Conservation (phyloP, 2,797 vertebrate genomes). For the Lepidocolaptes lacrymiger region DNA sequence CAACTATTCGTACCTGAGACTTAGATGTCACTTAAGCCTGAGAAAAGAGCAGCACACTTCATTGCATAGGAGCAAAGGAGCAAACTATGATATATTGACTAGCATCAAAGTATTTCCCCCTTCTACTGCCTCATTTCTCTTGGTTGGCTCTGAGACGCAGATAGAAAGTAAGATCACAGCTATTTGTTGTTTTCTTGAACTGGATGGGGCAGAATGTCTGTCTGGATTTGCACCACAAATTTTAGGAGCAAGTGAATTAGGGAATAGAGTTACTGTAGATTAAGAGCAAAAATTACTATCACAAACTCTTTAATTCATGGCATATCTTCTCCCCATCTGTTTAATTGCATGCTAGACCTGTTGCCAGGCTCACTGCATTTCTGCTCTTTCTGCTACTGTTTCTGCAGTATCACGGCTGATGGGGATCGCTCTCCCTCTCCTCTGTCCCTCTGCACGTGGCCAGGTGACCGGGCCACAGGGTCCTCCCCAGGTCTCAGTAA, state of each 20-base stretch:
- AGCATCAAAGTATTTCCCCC: background rate
- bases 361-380: background rate
- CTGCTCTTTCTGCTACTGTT: no score
- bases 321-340: background rate
- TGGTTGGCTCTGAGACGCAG: rapidly evolving
- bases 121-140: background rate
- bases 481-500: no score
- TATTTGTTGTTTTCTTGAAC: background rate
- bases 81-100: background rate
- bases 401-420: no score
- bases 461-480: no score
- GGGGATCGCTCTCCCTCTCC: no score
- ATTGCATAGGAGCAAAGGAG: background rate
- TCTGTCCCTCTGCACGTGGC: no score
- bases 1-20: background rate
- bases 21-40: background rate
- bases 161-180: background rate
- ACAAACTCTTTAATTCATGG: background rate
- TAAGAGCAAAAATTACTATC: background rate
- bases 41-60: background rate
- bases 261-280: background rate
- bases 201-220: background rate
- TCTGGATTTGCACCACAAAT: background rate
- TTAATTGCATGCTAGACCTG: background rate
- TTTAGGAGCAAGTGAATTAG: background rate